These are phyloP conservation scores for Drosophila watanabei DNA, from an alignment of 1,140 invertebrate genomes.

Conservation along the genomic window DNA sequence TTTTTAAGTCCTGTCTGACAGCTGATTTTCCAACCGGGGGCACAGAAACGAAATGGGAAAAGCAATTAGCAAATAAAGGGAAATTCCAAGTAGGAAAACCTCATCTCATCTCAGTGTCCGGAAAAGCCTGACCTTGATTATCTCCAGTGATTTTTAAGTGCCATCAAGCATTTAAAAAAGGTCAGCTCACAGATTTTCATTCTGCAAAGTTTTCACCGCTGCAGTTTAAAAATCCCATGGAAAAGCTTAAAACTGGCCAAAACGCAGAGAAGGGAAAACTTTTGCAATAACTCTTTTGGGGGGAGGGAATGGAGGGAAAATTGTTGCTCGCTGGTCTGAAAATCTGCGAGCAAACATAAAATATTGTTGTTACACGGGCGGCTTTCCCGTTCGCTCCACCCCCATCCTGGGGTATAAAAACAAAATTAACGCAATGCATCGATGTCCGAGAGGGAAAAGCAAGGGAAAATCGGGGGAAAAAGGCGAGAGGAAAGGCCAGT, in stretches of 20 bases:
- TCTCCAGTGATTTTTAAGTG: constrained; percentile 26
- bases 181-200: constrained; percentile 26
- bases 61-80: constrained; percentile 46
- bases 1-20: constrained; percentile 30
- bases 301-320: constrained; percentile 25
- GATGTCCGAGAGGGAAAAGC: constrained; percentile 42
- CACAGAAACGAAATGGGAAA: constrained; percentile 28
- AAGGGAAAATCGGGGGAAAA: background rate
- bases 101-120: constrained; percentile 22
- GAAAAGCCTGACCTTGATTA: constrained; percentile 39
- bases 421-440: constrained; percentile 70
- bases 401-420: constrained; percentile 46
- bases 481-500: background rate
- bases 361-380: constrained; percentile 47
- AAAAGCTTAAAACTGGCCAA: constrained; percentile 31
- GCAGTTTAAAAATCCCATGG: constrained; percentile 30
- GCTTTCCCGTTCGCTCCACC: background rate
- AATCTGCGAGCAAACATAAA: constrained; percentile 65
- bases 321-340: constrained; percentile 51
- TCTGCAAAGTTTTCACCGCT: constrained; percentile 22
- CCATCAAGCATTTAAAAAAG: constrained; percentile 59
- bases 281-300: constrained; percentile 59
- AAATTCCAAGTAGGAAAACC: constrained; percentile 25
- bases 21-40: background rate
- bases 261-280: constrained; percentile 43